phyloP scores from a whole-genome alignment of 1,140 invertebrate species.

The Bombus confusus region DNA sequence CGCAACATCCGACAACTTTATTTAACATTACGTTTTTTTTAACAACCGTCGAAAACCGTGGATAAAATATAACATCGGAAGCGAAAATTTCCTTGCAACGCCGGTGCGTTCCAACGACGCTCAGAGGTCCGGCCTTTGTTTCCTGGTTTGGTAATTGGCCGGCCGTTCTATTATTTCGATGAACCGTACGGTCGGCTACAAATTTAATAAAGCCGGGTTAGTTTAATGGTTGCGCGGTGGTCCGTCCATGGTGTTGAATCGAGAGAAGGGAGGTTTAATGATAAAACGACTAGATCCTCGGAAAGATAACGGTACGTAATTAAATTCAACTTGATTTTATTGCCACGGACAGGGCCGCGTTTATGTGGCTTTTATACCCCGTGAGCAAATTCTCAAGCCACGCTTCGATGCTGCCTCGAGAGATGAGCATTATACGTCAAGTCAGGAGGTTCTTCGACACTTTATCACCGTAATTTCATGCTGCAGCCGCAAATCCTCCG shows the following conservation, averaged over 20 bases:
- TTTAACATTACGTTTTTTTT: too few relatives aligned
- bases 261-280: conserved; percentile 48
- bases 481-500: conserved; percentile 43
- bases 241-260: not conserved
- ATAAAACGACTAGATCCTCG: conserved; percentile 77
- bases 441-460: conserved; percentile 58
- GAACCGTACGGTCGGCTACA: conserved; percentile 41
- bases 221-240: conserved; percentile 49
- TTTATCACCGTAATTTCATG: conserved; percentile 69
- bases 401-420: conserved; percentile 59
- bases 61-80: too few relatives aligned
- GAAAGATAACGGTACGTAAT: conserved; percentile 75
- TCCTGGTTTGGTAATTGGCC: not conserved
- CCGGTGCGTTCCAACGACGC: not conserved
- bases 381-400: conserved; percentile 76
- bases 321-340: conserved; percentile 80
- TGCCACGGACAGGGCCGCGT: conserved; percentile 67
- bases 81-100: not conserved
- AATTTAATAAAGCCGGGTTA: conserved; percentile 66
- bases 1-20: accelerated
- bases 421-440: conserved; percentile 66
- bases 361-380: conserved; percentile 77
- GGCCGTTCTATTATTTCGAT: conserved; percentile 41
- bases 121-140: not conserved
- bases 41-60: too few relatives aligned